These are phyloP conservation scores for Thymelicus acteon DNA, from an alignment of 2,888 invertebrate genomes.

Conservation along the genomic window DNA sequence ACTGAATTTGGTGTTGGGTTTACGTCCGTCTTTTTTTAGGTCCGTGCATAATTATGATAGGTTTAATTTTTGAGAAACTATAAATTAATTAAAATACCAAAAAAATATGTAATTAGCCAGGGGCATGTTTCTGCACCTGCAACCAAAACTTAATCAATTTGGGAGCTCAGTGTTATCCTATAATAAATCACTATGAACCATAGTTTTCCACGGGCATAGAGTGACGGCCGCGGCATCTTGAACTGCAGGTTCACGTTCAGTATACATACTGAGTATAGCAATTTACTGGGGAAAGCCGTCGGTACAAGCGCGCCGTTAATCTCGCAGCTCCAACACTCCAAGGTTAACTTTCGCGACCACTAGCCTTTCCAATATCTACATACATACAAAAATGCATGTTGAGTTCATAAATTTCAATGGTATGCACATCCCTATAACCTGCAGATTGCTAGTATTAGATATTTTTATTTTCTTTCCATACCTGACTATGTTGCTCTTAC, in stretches of 20 bases:
- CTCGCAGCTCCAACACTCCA: constrained; percentile 63
- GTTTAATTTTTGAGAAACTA: too few species aligned
- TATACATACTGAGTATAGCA: constrained; percentile 38
- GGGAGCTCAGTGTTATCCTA: too few species aligned
- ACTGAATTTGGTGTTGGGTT: too few species aligned
- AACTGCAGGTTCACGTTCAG: constrained; percentile 30
- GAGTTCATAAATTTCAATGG: constrained; percentile 15
- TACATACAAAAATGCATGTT: constrained; percentile 17
- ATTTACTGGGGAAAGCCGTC: constrained; percentile 70
- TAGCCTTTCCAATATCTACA: constrained; percentile 48
- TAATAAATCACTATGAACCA: background rate
- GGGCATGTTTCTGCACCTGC: too few species aligned
- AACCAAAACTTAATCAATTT: too few species aligned
- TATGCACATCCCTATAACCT: background rate
- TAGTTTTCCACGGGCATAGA: constrained; percentile 5
- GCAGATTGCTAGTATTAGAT: too few species aligned
- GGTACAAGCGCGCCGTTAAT: constrained; percentile 63
- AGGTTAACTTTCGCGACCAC: constrained; percentile 78
- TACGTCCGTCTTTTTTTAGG: too few species aligned
- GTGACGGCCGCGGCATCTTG: constrained; percentile 7
- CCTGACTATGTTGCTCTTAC: too few species aligned
- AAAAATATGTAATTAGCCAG: background rate
- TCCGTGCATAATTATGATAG: too few species aligned
- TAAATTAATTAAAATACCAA: too few species aligned
- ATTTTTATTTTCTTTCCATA: too few species aligned